Conservation (phyloP, 1,140 invertebrate genomes). For the Lepidurus arcticus region DNA sequence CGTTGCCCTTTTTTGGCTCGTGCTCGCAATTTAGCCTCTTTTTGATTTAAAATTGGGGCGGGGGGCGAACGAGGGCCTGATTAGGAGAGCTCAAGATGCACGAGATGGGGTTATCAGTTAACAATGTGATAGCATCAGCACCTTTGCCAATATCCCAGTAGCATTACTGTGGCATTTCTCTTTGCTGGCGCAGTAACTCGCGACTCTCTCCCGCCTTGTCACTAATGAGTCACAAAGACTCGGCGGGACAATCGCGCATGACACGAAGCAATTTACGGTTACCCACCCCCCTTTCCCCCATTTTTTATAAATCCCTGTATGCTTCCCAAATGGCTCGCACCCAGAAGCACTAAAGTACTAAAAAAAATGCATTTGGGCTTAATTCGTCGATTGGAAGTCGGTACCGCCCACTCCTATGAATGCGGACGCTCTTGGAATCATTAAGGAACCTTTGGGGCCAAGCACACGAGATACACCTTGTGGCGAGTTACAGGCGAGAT, state of each 20-base stretch:
- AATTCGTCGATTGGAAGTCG: background rate
- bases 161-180: background rate
- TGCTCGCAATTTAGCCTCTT: background rate
- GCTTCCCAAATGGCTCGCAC: background rate
- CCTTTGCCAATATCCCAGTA: background rate
- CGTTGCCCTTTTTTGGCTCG: background rate
- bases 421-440: background rate
- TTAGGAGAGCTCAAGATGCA: background rate
- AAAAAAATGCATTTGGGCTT: background rate
- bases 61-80: background rate
- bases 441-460: background rate
- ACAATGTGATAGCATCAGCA: constrained; percentile 13
- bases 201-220: constrained; percentile 2
- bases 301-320: too few species aligned
- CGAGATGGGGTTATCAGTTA: background rate
- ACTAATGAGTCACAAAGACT: constrained; percentile 6
- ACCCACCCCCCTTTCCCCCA: background rate
- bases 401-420: background rate
- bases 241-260: constrained; percentile 12
- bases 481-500: background rate
- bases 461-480: background rate
- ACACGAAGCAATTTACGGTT: background rate
- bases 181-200: background rate
- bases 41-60: background rate
- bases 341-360: background rate